Conservation (phyloP, 1,140 invertebrate species). For the Ptiloglossa arizonensis region DNA sequence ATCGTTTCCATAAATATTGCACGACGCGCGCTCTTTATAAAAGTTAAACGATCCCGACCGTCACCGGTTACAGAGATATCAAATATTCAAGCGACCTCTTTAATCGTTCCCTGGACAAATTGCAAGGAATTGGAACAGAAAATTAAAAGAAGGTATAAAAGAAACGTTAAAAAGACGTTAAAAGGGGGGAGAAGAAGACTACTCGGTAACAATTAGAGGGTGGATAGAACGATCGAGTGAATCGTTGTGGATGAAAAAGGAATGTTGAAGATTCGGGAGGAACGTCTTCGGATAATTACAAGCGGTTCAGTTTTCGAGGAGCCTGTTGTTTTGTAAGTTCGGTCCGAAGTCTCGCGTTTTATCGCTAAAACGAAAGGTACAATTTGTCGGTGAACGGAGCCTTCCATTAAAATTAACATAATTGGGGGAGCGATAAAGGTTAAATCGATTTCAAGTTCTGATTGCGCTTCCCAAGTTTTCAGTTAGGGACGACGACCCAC, state of each 20-base stretch:
- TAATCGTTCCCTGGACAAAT: background rate
- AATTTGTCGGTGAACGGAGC: background rate
- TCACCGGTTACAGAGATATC: background rate
- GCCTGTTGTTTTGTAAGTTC: background rate
- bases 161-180: slow-evolving; percentile 4
- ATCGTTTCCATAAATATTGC: too few species aligned
- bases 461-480: background rate
- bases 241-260: background rate
- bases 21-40: background rate
- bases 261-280: background rate
- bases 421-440: background rate
- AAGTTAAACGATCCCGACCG: background rate
- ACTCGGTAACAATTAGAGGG: slow-evolving; percentile 4
- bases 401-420: background rate
- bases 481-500: too few species aligned
- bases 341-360: background rate
- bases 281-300: background rate
- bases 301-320: background rate
- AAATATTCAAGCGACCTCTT: background rate
- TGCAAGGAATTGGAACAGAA: background rate
- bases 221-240: background rate
- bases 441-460: background rate
- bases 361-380: background rate
- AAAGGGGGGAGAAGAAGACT: background rate
- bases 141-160: background rate